Base-by-base conservation (phyloP, 2,888 invertebrate species). In the Drosophila anomalata region DNA sequence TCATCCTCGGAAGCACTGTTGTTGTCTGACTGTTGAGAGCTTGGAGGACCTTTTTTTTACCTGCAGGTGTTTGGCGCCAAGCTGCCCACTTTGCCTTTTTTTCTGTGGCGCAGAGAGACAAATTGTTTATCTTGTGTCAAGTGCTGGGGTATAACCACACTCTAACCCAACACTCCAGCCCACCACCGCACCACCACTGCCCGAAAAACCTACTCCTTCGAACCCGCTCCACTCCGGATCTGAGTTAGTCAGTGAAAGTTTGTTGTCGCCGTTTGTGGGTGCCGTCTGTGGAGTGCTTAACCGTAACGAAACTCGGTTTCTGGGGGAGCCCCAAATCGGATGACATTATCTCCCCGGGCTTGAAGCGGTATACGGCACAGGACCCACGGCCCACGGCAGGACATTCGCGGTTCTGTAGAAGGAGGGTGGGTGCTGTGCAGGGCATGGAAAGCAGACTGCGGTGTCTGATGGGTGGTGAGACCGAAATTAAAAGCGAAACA, bases 81-180 rank as follows among this genome's bases (percentile, higher is more conserved):
- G 78, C 71, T 82, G 86, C 63, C 86, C 87, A 76, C 74, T 84
- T 81, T 55, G 80, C 66, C 75, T 78, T 63, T 68, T 58, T 58
- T 53, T 14, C 36, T 58, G 58, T 41, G 58, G 12, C 50, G 33
- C 62, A 70, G 74, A 79, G 70, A 80, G 84, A 87, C 82, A 82
- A 82, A 80, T 82, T 82, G 84, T 87, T 82, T 82, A 82, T 80
- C 81, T 87, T 78, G 87, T 87, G 87, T 87, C 87, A 87, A 82
- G 82, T 86, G 78, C 69, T 67, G 46, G 72, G 69, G 63, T 59
- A 59, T 42, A 31, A 51, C 29, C 69, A 39, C 65, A 57, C 48
- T 41, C 47, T 24, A 24, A 20, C n/a, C 14, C n/a, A 17, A 11
- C 22, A 36, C 50, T 55, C 68, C 58, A 52, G 36, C 17, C 24